Base-by-base conservation (phyloP, 2,113 vertebrate species). In the Pogona vitticeps region DNA sequence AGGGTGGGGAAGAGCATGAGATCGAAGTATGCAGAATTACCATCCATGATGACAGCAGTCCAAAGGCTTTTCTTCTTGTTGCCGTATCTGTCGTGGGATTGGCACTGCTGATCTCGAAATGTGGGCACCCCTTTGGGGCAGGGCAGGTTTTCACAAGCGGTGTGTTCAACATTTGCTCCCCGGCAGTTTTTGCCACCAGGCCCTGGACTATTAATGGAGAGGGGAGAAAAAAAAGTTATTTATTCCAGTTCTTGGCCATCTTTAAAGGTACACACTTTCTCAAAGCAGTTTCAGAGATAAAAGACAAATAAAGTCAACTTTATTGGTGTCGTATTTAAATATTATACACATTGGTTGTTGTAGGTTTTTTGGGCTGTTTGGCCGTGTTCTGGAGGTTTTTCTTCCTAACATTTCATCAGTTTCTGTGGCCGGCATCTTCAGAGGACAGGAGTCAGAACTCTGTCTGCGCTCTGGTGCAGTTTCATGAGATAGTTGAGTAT, bases 31-130 rank as follows among this genome's bases (percentile, higher is more conserved):
- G 76, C 31, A 12, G 70, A 76, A 81, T 93, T 93, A 97, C 97
- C 97, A 33, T 99, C 98, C 40, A 98, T 86, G 2, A 98, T 90
- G 88, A 98, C 96, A 20, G 98, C 97, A 0, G 97, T 98, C 94
- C 98, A 94, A 89, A 98, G 94, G 82, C 94, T 96, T 95, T 97
- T 98, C 90, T 97, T 98, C 96, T 98, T 98, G 93, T 89, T 96
- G 89, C 76, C 91, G 28, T 97, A 97, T 38, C 97, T 96, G 86
- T 99, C 97, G 0, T 98, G 97, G n/a, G 98, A 96, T 92, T 98
- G 97, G 95, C 99, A 99, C 94, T 99, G 99, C 82, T 98, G 98
- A 93, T 99, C 98, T 80, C 99, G 97, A 95, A 99, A 99, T 92
- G 96, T 97, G 42, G 98, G 97, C 21, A 95, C 83, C 1, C 98